Evolutionary conservation across 2,888 invertebrate species (phyloP), one percentile per base, ranked within the genome.

Genomic region (Platypus cylindrus): DNA sequence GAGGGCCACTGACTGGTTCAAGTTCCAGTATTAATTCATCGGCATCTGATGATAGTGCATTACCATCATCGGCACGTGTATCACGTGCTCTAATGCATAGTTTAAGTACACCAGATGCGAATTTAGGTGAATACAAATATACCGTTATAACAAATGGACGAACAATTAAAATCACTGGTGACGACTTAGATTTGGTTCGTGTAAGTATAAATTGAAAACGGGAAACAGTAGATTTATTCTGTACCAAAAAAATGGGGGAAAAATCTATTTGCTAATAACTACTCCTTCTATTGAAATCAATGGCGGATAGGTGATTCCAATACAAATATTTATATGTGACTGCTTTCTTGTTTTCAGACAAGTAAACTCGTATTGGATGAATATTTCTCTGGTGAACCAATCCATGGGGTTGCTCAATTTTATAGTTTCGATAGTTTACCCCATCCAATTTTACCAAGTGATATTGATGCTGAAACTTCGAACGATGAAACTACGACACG

Each of bases 331-430:
- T 12, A 15, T 15, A 30, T 15, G 17, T 30, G 7, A 30, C n/a
- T 2, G 20, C 3, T 1, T 17, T 28, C 9, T 28, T 13, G 9
- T 28, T 16, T 58, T 7, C 58, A 87, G 87, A 80, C 79, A 52
- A 86, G 87, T 37, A 89, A 89, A 65, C 66, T 87, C 52, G 80
- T 87, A 47, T 65, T 90, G 52, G 89, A 89, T 58, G 86, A 87
- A 62, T 84, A 84, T 62, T 89, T 89, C 42, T 60, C 61, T 12
- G 63, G 62, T 7, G 61, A 62, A 41, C 60, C 61, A 9, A 54
- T 62, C 14, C 58, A 61, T 39, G 60, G 61, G 37, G 51, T 57
- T 16, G 51, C 56, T 1, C 60, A 61, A 34, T 62, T 63, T 44
- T 62, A 59, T 43, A 60, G 58, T 45, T 61, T 60, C 38, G 63